Evolutionary conservation across 2,113 vertebrate genomes (phyloP).

Genomic region (Oceanodroma tethys): DNA sequence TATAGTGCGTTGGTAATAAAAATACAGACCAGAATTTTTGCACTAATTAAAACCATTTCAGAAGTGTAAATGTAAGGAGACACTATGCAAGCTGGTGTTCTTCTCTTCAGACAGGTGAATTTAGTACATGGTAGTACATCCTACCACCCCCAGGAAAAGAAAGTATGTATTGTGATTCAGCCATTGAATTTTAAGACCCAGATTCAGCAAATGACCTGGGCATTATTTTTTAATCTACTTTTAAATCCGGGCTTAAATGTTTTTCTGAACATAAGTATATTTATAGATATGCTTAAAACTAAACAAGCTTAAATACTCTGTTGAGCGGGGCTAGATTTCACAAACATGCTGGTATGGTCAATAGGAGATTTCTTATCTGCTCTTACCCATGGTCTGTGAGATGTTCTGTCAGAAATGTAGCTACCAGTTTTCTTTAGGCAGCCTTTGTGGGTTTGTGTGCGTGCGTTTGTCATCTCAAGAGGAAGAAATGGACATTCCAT

Average conservation of each 20-base stretch:
- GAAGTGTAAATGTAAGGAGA: background rate
- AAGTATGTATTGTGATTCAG: background rate
- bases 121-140: background rate
- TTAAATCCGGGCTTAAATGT: background rate
- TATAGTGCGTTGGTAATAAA: background rate
- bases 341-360: rapidly evolving
- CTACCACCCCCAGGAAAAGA: background rate
- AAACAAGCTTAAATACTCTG: background rate
- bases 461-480: background rate
- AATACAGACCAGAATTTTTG: background rate
- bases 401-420: background rate
- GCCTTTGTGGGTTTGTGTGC: background rate
- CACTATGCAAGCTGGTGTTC: background rate
- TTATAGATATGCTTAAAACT: background rate
- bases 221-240: background rate
- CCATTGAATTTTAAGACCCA: background rate
- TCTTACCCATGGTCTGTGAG: background rate
- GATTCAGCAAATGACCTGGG: background rate
- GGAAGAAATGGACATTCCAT: background rate
- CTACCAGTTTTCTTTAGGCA: background rate
- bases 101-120: background rate
- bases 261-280: background rate
- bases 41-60: background rate
- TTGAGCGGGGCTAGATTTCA: rapidly evolving
- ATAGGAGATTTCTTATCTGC: background rate